Percentiles rank a stretch among this genome's conserved stretches.
These are phyloP conservation scores for Cyrtorhinus lividipennis DNA, from an alignment of 1,140 invertebrate genomes.

Conservation along the genomic window DNA sequence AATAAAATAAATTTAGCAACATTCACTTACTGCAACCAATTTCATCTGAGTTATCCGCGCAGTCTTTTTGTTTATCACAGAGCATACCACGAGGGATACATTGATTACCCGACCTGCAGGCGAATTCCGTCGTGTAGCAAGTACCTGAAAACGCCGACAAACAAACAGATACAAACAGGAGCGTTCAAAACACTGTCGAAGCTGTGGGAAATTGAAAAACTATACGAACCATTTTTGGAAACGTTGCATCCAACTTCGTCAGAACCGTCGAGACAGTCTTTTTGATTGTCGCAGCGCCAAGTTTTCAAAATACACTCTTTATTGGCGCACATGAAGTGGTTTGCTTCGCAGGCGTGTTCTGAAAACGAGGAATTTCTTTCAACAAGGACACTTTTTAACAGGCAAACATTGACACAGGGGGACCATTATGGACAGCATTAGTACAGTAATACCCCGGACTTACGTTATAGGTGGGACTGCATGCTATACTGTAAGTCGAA, in stretches of 20 bases:
- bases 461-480: too few relatives aligned
- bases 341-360: conserved; percentile 71
- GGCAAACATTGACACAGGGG: not conserved
- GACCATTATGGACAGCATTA: not conserved
- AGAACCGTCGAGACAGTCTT: conserved; percentile 85
- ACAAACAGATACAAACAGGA: not conserved
- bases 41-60: conserved; percentile 79
- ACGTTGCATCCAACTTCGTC: conserved; percentile 55
- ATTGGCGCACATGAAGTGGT: conserved; percentile 79
- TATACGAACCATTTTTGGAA: conserved; percentile 26
- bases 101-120: conserved; percentile 53
- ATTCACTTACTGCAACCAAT: conserved; percentile 64
- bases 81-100: conserved; percentile 89
- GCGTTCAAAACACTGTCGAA: too few relatives aligned
- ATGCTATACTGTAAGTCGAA: too few relatives aligned
- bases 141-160: conserved; percentile 35
- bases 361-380: too few relatives aligned
- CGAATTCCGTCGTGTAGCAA: conserved; percentile 67
- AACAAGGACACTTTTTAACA: not conserved
- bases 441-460: too few relatives aligned
- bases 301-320: conserved; percentile 78
- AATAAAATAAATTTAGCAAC: too few relatives aligned
- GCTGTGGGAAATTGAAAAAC: too few relatives aligned
- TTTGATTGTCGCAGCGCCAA: conserved; percentile 83
- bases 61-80: conserved; percentile 81